A percentile compares a stretch with the other conserved stretches of the same genome.
These are phyloP conservation scores for Alces alces DNA, from an alignment of 2,113 vertebrate genomes.

Conservation along the genomic window DNA sequence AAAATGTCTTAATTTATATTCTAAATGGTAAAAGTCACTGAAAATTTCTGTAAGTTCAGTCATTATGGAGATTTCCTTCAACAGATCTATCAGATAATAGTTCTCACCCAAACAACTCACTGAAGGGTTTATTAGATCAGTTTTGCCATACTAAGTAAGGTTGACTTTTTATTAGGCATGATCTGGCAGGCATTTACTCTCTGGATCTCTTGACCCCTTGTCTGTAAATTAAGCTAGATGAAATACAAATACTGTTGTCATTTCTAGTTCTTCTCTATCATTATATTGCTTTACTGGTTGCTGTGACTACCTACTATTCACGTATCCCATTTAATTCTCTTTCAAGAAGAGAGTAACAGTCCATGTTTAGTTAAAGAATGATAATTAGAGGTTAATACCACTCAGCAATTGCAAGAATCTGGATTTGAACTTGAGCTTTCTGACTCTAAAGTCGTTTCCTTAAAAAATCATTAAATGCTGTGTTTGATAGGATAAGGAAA, in stretches of 20 bases:
- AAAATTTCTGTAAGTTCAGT: neutral
- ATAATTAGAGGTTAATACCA: neutral
- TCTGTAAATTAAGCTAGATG: neutral
- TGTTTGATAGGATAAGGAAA: neutral
- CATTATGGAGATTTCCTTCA: neutral
- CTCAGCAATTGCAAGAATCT: neutral
- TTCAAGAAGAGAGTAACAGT: neutral
- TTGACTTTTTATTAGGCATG: neutral
- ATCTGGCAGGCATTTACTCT: neutral
- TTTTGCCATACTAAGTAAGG: neutral
- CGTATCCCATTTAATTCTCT: neutral
- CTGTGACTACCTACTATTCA: neutral
- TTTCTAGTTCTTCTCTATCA: neutral
- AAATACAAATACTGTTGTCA: neutral
- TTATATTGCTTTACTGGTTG: neutral
- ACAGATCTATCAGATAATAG: neutral
- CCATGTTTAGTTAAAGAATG: neutral
- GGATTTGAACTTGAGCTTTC: neutral
- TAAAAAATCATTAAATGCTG: neutral
- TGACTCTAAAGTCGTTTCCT: neutral
- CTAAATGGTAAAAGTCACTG: neutral
- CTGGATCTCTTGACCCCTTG: neutral
- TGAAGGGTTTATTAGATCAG: neutral
- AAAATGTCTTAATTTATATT: neutral
- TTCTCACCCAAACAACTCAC: neutral